phyloP scores from a whole-genome alignment of 2,113 vertebrate genomes.

The Nasalis larvatus region DNA sequence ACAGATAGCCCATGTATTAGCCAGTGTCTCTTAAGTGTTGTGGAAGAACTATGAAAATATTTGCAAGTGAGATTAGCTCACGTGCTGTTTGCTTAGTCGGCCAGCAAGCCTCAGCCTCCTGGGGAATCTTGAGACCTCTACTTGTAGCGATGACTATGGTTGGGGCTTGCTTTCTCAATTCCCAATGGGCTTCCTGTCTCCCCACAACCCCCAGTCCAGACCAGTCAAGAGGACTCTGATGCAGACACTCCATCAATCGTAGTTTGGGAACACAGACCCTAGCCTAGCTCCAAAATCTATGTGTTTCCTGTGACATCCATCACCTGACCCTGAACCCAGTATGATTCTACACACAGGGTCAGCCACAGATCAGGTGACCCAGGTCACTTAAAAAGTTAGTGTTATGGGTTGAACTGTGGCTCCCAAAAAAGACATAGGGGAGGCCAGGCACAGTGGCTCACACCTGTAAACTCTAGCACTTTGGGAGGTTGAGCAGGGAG shows the following conservation, averaged over 20 bases:
- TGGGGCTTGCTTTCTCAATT: not conserved
- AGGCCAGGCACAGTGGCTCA: not conserved
- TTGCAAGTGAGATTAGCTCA: not conserved
- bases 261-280: not conserved
- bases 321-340: not conserved
- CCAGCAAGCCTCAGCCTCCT: not conserved
- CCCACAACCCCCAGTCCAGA: too few relatives aligned
- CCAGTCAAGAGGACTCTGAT: not conserved
- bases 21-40: not conserved
- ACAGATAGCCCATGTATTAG: not conserved
- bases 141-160: not conserved
- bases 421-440: not conserved
- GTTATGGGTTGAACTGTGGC: not conserved
- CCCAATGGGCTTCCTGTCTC: not conserved
- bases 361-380: not conserved
- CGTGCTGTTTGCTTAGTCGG: not conserved
- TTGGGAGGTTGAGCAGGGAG: too few relatives aligned
- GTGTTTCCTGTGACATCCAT: not conserved
- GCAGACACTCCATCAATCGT: not conserved
- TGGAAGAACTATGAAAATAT: not conserved
- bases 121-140: not conserved
- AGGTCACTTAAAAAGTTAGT: not conserved
- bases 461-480: too few relatives aligned
- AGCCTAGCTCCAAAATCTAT: not conserved
- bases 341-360: rapidly evolving